Evolutionary conservation across 2,797 vertebrate genomes (phyloP), one percentile per base, ranked within the genome.

Genomic region (Sylvia borin): DNA sequence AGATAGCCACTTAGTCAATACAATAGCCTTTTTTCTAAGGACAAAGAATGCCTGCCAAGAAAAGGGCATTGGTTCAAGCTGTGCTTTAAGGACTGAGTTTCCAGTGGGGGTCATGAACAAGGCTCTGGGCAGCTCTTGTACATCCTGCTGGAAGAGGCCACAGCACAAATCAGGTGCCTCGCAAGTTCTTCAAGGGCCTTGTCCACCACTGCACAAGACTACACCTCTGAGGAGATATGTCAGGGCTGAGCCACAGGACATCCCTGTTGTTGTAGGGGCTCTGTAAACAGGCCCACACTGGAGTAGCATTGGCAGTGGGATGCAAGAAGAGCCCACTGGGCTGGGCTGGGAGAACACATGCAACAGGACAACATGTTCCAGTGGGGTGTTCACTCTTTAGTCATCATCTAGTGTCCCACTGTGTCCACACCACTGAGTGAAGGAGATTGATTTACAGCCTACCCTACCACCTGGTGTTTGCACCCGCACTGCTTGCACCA

Each of bases 221-320:
- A 15, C 51, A 24, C 11, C 21, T 78, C 48, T 0, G 1, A 79
- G 47, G 11, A 90, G 20, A 14, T 21, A 13, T 0, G 1, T 22
- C n/a, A 85, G 13, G 36, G 65, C 60, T 60, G 42, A 89, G 53
- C 42, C 45, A 31, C 15, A 11, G 36, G 67, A 24, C 6, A 53
- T 38, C 83, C 36, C 7, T 55, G 20, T 11, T 55, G 13, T 40
- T 34, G 31, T 11, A 83, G 34, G 48, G 58, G 5, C 45, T 55
- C 27, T 76, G 54, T 42, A 18, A 48, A 47, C 29, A 87, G 32
- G 9, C 16, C 48, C 42, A 16, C 29, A 13, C 31, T 48, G 32
- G 16, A 62, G 16, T 50, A 78, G 9, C 43, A 43, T 13, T 74
- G 60, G 29, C 61, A 36, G 9, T 2, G 5, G 67, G 34, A 17